Evolutionary conservation across 2,888 invertebrate species (phyloP).

Genomic region (Ferrisia virgata): DNA sequence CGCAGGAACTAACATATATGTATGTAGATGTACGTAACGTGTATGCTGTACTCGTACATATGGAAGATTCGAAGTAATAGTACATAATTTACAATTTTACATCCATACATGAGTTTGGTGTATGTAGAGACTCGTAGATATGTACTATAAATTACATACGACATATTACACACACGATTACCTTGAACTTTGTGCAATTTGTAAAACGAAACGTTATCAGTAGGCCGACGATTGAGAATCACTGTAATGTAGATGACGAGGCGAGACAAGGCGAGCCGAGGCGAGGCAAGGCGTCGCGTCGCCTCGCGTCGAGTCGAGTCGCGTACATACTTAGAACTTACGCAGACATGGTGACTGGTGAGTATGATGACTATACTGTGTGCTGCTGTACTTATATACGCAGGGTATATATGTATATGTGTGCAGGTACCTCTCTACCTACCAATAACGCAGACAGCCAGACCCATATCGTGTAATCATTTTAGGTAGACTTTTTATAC

Average conservation of each 20-base stretch:
- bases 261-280: not conserved
- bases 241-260: not conserved
- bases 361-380: not conserved
- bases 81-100: not conserved
- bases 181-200: conserved; percentile 26
- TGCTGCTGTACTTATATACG: no score
- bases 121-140: not conserved
- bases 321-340: not conserved
- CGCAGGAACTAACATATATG: not conserved
- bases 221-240: not conserved
- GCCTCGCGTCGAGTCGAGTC: not conserved
- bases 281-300: not conserved
- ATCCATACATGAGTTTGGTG: not conserved
- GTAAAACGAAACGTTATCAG: not conserved
- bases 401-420: not conserved
- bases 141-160: not conserved
- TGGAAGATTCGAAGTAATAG: not conserved
- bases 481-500: not conserved
- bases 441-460: not conserved
- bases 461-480: conserved; percentile 12
- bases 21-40: not conserved
- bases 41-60: not conserved
- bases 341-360: not conserved
- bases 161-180: conserved; percentile 1
- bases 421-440: no score